Evolutionary conservation across 2,888 invertebrate species (phyloP), one percentile per base, ranked within the genome.

Genomic region (Oscheius sp.): DNA sequence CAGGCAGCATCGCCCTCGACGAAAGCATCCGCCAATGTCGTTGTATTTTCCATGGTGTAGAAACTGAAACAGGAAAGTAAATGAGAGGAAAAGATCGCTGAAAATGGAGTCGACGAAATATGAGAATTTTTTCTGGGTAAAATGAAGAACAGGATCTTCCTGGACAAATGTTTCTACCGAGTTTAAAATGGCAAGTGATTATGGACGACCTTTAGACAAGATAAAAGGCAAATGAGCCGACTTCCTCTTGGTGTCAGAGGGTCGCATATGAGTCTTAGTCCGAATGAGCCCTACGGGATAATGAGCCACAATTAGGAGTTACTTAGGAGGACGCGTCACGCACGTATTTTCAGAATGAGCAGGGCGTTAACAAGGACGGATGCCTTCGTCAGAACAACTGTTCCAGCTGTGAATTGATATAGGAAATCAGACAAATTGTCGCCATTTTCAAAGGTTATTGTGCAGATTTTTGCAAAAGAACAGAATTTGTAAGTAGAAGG

Each of bases 1-100:
- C 85, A 85, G 41, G 58, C 41, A 7, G 21, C 56, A n/a, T 69
- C 69, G 35, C 66, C 66, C 49, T 66, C 66, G 25, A 66, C 52
- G 27, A 52, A 66, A 18, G 49, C 66, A 49, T 66, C 52, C 2
- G 66, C 66, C 16, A 66, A 29, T 12, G 66, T 46, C 6, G 66
- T 66, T 35, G 52, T 27, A 35, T 66, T 66, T 18, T 66, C 66
- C 66, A 66, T 66, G 18, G 27, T 29, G 35, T 66, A 52, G 52
- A 66, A 66, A 29, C 66, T 66, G 66, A 27, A 66, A 66, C 27
- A 25, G 9, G 16, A 12, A n/a, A n/a, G 9, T 9, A 23, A 9
- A 21, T 53, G 53, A 53, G 21, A 16, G 25, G 9, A 21, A 16
- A 35, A 23, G n/a, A 21, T 35, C 35, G 35, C 35, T 35, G 35